Conservation (phyloP, 37 sponge, comb jelly and placozoan genomes). For the Aplysina aerophoba region DNA sequence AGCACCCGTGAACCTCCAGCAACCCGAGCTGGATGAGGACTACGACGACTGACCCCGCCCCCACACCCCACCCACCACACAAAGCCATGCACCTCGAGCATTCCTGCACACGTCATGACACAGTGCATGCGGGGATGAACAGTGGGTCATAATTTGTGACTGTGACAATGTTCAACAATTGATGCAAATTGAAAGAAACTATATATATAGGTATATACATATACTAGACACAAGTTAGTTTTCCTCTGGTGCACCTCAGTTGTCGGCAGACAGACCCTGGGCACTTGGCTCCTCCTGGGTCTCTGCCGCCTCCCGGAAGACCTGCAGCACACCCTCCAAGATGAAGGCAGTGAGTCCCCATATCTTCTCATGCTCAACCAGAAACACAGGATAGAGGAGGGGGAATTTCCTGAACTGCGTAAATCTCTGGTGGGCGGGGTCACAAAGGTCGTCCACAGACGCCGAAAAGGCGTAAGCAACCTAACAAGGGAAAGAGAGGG, state of each 20-base stretch:
- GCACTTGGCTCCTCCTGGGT: too few relatives aligned
- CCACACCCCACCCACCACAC: too few relatives aligned
- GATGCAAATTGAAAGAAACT: too few relatives aligned
- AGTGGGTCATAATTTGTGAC: too few relatives aligned
- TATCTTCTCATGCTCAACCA: conserved; percentile 53
- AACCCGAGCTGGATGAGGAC: conserved; percentile 20
- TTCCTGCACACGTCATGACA: too few relatives aligned
- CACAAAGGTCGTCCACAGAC: conserved; percentile 40
- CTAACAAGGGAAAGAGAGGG: conserved; percentile 22
- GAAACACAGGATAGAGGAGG: conserved; percentile 62
- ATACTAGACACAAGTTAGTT: too few relatives aligned
- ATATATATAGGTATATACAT: too few relatives aligned
- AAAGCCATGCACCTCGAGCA: too few relatives aligned
- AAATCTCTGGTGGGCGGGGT: conserved; percentile 45
- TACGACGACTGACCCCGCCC: background rate
- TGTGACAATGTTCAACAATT: too few relatives aligned
- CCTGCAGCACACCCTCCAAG: conserved; percentile 51
- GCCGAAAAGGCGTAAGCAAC: conserved; percentile 63
- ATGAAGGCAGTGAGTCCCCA: conserved; percentile 84
- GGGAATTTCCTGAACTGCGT: conserved; percentile 47
- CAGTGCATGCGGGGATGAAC: too few relatives aligned
- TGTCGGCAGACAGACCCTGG: too few relatives aligned
- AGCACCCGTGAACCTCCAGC: background rate
- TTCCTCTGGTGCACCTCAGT: too few relatives aligned
- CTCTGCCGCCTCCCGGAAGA: background rate